Percentiles rank a stretch among this genome's conserved stretches.
Conservation (phyloP, 2,888 invertebrate genomes). For the Sminthurinus aureus region DNA sequence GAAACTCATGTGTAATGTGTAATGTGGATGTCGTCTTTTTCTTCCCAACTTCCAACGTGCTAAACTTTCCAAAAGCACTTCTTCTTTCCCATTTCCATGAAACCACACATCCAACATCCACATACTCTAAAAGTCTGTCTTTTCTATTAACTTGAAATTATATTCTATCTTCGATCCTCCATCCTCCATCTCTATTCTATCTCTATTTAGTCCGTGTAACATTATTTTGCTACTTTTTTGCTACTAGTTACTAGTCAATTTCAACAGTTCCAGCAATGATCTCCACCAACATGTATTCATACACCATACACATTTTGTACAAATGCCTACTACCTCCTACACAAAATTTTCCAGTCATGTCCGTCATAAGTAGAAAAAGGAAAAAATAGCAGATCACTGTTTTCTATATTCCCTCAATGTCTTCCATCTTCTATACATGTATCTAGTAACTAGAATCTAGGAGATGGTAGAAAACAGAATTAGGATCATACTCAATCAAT, state of each 20-base stretch:
- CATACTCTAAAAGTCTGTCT: neutral
- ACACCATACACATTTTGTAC: too few relatives aligned
- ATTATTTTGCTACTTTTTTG: neutral
- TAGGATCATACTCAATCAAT: too few relatives aligned
- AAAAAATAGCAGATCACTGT: too few relatives aligned
- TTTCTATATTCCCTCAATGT: too few relatives aligned
- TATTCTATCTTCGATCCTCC: neutral
- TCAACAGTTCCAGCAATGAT: neutral
- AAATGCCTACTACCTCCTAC: too few relatives aligned
- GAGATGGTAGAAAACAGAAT: too few relatives aligned
- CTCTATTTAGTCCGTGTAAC: too few relatives aligned
- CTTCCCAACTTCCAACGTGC: neutral
- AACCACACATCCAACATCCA: neutral
- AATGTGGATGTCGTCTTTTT: neutral
- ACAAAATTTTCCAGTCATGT: too few relatives aligned
- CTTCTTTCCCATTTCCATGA: neutral
- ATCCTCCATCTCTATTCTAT: neutral
- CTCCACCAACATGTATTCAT: neutral
- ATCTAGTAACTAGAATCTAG: too few relatives aligned
- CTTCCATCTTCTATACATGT: too few relatives aligned
- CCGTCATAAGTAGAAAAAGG: too few relatives aligned
- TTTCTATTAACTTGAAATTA: neutral
- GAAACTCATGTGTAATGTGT: neutral
- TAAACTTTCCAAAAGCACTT: conserved; percentile 16
- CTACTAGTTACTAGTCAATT: too few relatives aligned